Conservation (phyloP, 2,797 vertebrate genomes). For the Crocodylus rhombifer region DNA sequence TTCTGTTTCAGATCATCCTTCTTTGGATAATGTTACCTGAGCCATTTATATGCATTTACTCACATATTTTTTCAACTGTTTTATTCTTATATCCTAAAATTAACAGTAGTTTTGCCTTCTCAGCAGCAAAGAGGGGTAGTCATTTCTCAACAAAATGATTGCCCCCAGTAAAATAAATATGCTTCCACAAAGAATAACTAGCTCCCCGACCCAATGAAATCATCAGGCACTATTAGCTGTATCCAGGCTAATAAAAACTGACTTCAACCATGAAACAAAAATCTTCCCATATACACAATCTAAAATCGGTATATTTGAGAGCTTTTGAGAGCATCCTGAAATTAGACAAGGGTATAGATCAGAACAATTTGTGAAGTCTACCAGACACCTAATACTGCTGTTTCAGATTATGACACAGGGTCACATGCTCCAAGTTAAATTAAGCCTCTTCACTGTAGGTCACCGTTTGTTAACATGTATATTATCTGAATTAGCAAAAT, state of each 20-base stretch:
- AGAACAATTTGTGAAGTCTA: not conserved
- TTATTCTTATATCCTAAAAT: not conserved
- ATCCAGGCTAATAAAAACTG: not conserved
- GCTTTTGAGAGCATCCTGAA: not conserved
- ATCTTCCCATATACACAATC: not conserved
- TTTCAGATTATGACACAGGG: not conserved
- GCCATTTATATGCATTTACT: not conserved
- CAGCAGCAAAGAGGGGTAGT: not conserved
- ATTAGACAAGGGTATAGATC: not conserved
- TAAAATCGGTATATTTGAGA: not conserved
- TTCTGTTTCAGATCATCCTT: not conserved
- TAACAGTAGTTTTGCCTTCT: not conserved
- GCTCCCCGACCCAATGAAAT: not conserved
- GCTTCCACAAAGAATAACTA: not conserved
- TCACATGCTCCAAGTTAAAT: not conserved
- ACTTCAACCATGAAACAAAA: not conserved
- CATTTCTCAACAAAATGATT: not conserved
- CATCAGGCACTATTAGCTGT: not conserved
- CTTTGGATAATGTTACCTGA: not conserved
- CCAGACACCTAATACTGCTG: not conserved
- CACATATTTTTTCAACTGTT: conserved; percentile 12
- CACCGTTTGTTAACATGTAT: not conserved
- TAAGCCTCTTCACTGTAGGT: not conserved
- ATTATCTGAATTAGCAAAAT: not conserved
- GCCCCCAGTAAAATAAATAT: not conserved